Conservation (phyloP, 2,888 invertebrate species). For the Stomorhina lunata region DNA sequence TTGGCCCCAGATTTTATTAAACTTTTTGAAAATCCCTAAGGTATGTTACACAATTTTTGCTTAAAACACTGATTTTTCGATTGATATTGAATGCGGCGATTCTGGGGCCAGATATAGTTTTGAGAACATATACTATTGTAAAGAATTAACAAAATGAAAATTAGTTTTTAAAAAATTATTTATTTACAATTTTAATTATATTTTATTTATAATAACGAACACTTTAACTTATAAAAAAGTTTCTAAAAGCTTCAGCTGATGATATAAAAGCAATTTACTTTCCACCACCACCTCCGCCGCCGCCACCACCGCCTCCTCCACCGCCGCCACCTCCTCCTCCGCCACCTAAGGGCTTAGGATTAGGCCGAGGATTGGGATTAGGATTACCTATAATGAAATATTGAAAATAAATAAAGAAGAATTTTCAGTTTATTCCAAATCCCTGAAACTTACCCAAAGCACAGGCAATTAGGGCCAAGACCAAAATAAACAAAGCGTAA, state of each 20-base stretch:
- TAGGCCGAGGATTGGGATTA: conserved; percentile 46
- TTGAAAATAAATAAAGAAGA: not conserved
- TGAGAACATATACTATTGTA: too few relatives aligned
- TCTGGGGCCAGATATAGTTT: too few relatives aligned
- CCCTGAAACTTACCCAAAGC: conserved; percentile 48
- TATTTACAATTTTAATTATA: not conserved
- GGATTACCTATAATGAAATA: conserved; percentile 23
- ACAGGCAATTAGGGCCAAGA: conserved; percentile 51
- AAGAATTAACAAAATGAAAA: too few relatives aligned
- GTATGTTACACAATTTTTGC: too few relatives aligned
- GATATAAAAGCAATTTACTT: conserved; percentile 5
- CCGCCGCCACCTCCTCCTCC: conserved; percentile 48
- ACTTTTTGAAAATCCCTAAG: too few relatives aligned
- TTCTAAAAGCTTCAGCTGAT: not conserved
- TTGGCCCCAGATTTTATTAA: too few relatives aligned
- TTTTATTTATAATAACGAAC: not conserved
- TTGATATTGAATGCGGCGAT: too few relatives aligned
- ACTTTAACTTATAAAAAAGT: not conserved
- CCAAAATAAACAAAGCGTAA: conserved; percentile 46
- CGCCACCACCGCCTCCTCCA: conserved; percentile 53
- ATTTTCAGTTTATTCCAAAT: not conserved
- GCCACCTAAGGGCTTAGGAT: conserved; percentile 24
- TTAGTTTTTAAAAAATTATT: not conserved
- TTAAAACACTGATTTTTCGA: too few relatives aligned
- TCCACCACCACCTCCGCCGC: conserved; percentile 61